Evolutionary conservation across 2,113 vertebrate genomes (phyloP).

Genomic region (Stegastes partitus): DNA sequence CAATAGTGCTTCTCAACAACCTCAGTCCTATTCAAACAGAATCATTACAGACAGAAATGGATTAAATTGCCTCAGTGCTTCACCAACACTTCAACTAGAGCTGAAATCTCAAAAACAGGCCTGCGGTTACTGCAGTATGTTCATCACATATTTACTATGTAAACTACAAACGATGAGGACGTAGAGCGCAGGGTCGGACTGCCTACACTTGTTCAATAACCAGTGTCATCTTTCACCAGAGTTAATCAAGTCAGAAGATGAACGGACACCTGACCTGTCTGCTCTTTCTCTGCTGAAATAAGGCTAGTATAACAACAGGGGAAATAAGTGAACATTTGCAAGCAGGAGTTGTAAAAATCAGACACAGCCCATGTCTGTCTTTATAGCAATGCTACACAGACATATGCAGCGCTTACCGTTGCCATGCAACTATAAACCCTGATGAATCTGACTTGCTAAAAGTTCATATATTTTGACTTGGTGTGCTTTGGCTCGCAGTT

Average conservation of each 20-base stretch:
- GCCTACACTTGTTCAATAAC: not conserved
- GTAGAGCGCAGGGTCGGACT: slow-evolving; percentile 4
- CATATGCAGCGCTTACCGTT: slow-evolving; percentile 24
- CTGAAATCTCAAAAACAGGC: slow-evolving; percentile 26
- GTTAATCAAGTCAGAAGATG: slow-evolving; percentile 35
- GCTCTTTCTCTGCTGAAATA: slow-evolving; percentile 28
- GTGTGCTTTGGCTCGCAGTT: slow-evolving; percentile 14
- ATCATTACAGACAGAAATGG: slow-evolving; percentile 57
- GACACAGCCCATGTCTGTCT: not conserved
- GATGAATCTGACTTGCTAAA: slow-evolving; percentile 9
- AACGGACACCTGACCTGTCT: slow-evolving; percentile 48
- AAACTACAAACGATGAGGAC: slow-evolving; percentile 25
- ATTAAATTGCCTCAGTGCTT: slow-evolving; percentile 53
- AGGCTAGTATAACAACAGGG: not conserved
- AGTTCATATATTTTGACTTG: slow-evolving; percentile 24
- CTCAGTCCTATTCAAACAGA: slow-evolving; percentile 58
- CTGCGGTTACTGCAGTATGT: slow-evolving; percentile 7
- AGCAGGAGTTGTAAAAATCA: slow-evolving; percentile 18
- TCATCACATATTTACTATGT: slow-evolving; percentile 32
- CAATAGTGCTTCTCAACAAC: slow-evolving; percentile 53
- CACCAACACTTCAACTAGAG: slow-evolving; percentile 23
- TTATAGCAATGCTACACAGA: slow-evolving; percentile 6
- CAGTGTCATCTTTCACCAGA: slow-evolving; percentile 34
- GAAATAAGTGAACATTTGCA: slow-evolving; percentile 15
- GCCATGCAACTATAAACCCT: slow-evolving; percentile 28